Percentiles rank a stretch among this genome's conserved stretches.
Evolutionary conservation across 2,888 invertebrate genomes (phyloP).

Genomic region (Stenchaetothrips biformis): DNA sequence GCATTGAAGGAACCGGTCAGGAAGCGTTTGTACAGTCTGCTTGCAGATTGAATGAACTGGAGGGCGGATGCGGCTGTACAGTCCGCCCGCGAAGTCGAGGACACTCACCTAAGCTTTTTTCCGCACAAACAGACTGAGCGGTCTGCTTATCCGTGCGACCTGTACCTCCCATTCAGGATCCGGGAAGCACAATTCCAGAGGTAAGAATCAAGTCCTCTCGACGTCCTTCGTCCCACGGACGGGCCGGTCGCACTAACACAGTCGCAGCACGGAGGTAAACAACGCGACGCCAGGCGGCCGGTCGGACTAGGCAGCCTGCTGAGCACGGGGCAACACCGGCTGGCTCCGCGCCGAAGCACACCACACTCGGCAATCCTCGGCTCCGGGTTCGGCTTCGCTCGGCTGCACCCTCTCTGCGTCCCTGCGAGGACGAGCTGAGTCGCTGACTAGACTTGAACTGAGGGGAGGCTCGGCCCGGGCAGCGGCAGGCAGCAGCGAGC

Average conservation of each 20-base stretch:
- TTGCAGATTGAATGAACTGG: too few species aligned
- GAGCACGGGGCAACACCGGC: too few species aligned
- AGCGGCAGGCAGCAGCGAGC: neutral
- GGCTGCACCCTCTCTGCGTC: neutral
- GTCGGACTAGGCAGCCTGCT: too few species aligned
- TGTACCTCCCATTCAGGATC: constrained; percentile 7
- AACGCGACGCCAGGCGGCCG: neutral
- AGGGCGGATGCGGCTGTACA: too few species aligned
- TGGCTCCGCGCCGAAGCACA: too few species aligned
- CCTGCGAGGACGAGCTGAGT: neutral
- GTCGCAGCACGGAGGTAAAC: neutral
- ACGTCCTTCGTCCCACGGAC: neutral
- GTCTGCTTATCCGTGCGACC: constrained; percentile 6
- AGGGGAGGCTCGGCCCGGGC: neutral
- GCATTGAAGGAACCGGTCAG: too few species aligned
- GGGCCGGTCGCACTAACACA: neutral
- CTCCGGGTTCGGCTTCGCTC: neutral
- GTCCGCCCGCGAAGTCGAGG: neutral
- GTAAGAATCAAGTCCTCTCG: too few species aligned
- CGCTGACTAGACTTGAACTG: constrained; percentile 24
- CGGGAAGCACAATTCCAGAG: neutral
- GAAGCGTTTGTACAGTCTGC: too few species aligned
- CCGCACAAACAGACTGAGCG: constrained; percentile 8
- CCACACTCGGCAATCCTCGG: too few species aligned
- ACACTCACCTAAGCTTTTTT: constrained; percentile 12